Percentiles rank a stretch among this genome's conserved stretches.
Conservation (phyloP, 2,113 vertebrate species). For the Stictonetta naevosa region DNA sequence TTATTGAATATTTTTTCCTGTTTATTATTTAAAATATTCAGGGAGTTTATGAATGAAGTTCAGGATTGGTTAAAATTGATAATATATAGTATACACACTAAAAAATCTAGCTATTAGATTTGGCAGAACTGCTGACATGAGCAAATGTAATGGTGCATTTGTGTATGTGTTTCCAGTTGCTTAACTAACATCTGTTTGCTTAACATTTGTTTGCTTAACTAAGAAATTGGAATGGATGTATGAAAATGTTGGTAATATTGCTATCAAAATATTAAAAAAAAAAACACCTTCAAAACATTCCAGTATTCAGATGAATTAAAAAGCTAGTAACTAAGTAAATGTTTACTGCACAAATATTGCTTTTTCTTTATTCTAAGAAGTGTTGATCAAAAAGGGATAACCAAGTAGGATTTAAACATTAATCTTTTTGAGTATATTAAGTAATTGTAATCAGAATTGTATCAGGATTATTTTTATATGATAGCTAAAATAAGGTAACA, state of each 20-base stretch:
- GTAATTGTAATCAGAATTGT: background rate
- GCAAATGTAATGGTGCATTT: background rate
- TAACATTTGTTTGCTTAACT: background rate
- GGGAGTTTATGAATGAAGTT: background rate
- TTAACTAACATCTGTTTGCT: too few relatives aligned
- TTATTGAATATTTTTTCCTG: background rate
- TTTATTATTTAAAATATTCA: background rate
- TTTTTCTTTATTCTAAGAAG: background rate
- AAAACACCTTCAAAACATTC: background rate
- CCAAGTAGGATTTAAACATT: background rate
- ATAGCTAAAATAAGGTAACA: background rate
- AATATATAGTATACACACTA: background rate
- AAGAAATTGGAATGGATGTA: background rate
- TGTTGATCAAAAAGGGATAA: background rate
- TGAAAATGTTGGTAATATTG: background rate
- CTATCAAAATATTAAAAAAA: background rate
- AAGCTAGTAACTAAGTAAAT: background rate
- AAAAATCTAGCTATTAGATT: background rate
- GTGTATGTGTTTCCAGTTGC: background rate
- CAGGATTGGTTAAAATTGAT: background rate
- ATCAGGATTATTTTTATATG: background rate
- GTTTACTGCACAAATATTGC: background rate
- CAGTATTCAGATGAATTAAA: background rate
- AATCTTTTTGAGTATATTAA: background rate
- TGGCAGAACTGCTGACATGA: background rate